Conservation (phyloP, 2,113 vertebrate genomes). For the Mirounga angustirostris region DNA sequence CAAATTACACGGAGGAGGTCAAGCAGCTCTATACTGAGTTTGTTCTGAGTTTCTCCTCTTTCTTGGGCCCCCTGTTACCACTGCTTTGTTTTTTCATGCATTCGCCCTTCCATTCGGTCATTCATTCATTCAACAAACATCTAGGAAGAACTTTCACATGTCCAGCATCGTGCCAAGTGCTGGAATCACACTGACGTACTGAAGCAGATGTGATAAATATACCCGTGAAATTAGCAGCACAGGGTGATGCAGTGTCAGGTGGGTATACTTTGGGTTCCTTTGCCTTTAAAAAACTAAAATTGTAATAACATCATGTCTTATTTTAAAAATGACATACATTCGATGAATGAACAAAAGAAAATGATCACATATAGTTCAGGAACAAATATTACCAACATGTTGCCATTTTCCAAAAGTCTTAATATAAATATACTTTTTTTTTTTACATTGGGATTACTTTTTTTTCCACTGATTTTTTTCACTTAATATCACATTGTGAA, state of each 20-base stretch:
- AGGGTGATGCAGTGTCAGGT: background rate
- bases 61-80: background rate
- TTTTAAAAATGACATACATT: background rate
- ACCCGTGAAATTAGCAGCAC: too few species aligned
- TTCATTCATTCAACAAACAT: background rate
- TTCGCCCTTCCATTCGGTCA: background rate
- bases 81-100: background rate
- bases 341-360: background rate
- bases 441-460: background rate
- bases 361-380: background rate
- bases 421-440: background rate
- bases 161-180: background rate
- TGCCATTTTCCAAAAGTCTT: background rate
- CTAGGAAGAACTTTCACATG: background rate
- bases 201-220: accelerated
- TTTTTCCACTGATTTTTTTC: background rate
- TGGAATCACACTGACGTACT: accelerated
- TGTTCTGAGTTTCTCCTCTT: background rate
- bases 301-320: background rate
- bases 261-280: background rate
- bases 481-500: background rate
- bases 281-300: background rate
- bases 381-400: background rate
- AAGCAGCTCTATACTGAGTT: background rate
- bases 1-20: background rate